Percentiles rank a stretch among this genome's conserved stretches.
Conservation (phyloP, 2,113 vertebrate species). For the Fukomys damarensis region DNA sequence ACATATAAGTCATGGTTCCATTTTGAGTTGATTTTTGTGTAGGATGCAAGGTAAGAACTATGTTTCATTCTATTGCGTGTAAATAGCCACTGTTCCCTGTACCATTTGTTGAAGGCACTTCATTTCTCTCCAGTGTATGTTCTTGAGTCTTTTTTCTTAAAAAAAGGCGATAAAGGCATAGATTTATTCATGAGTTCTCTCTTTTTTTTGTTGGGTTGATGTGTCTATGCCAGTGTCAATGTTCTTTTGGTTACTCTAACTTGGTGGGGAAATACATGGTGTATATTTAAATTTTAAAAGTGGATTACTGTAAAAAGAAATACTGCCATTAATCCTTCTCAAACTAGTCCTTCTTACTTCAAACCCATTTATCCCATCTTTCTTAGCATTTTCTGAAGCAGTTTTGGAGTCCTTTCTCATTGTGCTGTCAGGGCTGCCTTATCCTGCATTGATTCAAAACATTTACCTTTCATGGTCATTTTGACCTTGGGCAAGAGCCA, state of each 20-base stretch:
- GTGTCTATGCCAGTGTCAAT: background rate
- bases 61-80: background rate
- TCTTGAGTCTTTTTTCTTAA: background rate
- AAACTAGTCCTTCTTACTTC: background rate
- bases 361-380: background rate
- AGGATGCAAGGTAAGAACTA: background rate
- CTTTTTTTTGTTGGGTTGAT: background rate
- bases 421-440: no score
- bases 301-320: background rate
- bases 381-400: background rate
- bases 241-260: background rate
- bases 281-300: background rate
- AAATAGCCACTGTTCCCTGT: background rate
- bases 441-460: no score
- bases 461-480: no score
- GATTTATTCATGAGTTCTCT: background rate
- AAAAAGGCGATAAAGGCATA: background rate
- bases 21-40: background rate
- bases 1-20: background rate
- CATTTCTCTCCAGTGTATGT: no score
- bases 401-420: background rate
- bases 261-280: background rate
- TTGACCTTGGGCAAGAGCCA: no score
- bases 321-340: background rate
- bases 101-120: background rate